These are phyloP conservation scores for Gymnopithys bicolor DNA, from an alignment of 2,797 vertebrate species.

Conservation along the genomic window DNA sequence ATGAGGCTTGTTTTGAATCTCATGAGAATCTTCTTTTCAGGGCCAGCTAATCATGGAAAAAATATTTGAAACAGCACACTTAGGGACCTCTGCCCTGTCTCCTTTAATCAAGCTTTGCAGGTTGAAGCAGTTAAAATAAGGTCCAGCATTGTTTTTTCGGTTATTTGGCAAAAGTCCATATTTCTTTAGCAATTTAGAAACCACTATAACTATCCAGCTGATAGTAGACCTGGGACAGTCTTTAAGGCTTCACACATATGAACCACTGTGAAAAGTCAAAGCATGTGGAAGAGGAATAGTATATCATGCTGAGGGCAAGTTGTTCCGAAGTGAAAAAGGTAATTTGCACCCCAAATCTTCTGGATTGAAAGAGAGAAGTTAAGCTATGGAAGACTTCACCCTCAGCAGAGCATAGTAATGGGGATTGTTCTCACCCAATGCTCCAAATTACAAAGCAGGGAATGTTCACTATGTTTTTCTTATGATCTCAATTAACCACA, in stretches of 20 bases:
- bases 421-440: not conserved
- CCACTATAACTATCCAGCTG: not conserved
- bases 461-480: not conserved
- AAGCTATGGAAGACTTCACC: not conserved
- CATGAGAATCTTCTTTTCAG: constrained; percentile 35
- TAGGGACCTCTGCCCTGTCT: not conserved
- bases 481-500: not conserved
- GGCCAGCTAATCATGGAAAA: constrained; percentile 24
- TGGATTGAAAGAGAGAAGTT: not conserved
- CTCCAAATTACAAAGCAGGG: not conserved
- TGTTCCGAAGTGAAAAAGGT: not conserved
- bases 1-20: constrained; percentile 50
- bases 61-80: not conserved
- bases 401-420: not conserved
- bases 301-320: not conserved
- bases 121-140: not conserved
- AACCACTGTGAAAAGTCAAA: not conserved
- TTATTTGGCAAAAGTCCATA: not conserved
- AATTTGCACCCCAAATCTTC: not conserved
- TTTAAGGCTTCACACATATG: not conserved
- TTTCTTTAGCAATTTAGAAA: not conserved
- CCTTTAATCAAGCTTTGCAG: not conserved
- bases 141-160: not conserved
- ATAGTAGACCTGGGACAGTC: not conserved
- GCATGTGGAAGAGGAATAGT: not conserved